Evolutionary conservation across 2,797 vertebrate species (phyloP).

Genomic region (Sebastes cheni): DNA sequence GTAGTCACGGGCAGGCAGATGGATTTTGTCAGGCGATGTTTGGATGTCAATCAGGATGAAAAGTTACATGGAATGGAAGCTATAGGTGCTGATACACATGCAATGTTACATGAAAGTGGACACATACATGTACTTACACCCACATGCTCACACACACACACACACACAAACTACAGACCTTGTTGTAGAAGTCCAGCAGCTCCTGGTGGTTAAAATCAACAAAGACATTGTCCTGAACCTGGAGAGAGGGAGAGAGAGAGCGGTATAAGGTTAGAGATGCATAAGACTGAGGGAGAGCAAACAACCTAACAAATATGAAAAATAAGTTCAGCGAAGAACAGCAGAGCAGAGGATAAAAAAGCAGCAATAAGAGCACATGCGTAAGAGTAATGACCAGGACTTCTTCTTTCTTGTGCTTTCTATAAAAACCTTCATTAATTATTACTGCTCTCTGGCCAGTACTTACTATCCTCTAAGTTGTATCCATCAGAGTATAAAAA

Average conservation of each 20-base stretch:
- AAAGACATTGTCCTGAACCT: slow-evolving; percentile 91
- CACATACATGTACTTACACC: background rate
- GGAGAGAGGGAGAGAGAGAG: slow-evolving; percentile 18
- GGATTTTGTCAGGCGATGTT: slow-evolving; percentile 17
- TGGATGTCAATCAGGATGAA: slow-evolving; percentile 22
- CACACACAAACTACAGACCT: slow-evolving; percentile 81
- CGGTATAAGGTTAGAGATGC: background rate
- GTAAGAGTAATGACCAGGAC: slow-evolving; percentile 22
- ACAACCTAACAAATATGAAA: background rate
- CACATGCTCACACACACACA: background rate
- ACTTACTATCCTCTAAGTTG: slow-evolving; percentile 37
- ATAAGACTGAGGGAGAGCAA: background rate
- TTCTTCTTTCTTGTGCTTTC: slow-evolving; percentile 51
- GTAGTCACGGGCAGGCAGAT: background rate
- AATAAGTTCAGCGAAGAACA: background rate
- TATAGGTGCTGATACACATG: background rate
- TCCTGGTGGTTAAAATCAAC: slow-evolving; percentile 93
- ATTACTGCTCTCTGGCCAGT: slow-evolving; percentile 59
- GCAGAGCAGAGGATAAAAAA: background rate
- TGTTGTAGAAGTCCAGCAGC: slow-evolving; percentile 96
- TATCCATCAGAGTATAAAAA: slow-evolving; percentile 71
- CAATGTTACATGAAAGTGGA: background rate
- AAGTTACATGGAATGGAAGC: background rate
- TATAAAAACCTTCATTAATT: slow-evolving; percentile 77
- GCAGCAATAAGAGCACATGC: slow-evolving; percentile 24